Base-by-base conservation (phyloP, 2,888 invertebrate species). In the Danaus chrysippus region DNA sequence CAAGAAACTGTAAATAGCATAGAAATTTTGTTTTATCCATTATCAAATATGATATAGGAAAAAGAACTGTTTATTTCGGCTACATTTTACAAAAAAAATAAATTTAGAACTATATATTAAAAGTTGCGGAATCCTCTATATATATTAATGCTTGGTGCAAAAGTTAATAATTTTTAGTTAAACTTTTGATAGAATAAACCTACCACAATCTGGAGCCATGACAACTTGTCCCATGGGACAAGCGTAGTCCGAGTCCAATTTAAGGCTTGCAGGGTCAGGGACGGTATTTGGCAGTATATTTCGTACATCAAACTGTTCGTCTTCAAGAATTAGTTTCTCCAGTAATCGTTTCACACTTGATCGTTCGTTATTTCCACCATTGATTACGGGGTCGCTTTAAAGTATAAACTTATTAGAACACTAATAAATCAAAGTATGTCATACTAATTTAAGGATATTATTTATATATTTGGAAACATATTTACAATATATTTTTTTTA, bases 181-280 rank as follows among this genome's bases (percentile, higher is more conserved):
- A 1, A 5, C 6, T 34, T 34, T 34, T 34, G 23, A 34, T 34
- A 34, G 23, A 34, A 34, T 5, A 17, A 17, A 83, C 91, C 90
- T 92, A 96, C 96, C 98, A 85, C 98, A 98, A 79, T 97, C 96
- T 60, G 97, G 97, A 53, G 96, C 96, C 92, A 97, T 95, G 0
- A 98, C 97, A 34, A 99, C 98, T 91, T 98, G 97, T 59, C 98
- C 98, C 71, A 94, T 92, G 0, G 97, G 96, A 78, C 99, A 99
- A 59, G 97, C 96, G 76, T 97, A 98, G 81, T 97, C 97, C 0
- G 98, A 97, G 67, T 95, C 93, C n/a, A 99, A 90, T 23, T 93
- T 87, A 63, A 99, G 89, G 2, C 97, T 97, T 10, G 97, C 96
- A 62, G 98, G 96, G 86, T 98, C 98, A 0, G 98, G 97, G 0